Percentiles rank a stretch among this genome's conserved stretches.
phyloP scores from a whole-genome alignment of 2,797 vertebrate species.

The Myotis findleyi region DNA sequence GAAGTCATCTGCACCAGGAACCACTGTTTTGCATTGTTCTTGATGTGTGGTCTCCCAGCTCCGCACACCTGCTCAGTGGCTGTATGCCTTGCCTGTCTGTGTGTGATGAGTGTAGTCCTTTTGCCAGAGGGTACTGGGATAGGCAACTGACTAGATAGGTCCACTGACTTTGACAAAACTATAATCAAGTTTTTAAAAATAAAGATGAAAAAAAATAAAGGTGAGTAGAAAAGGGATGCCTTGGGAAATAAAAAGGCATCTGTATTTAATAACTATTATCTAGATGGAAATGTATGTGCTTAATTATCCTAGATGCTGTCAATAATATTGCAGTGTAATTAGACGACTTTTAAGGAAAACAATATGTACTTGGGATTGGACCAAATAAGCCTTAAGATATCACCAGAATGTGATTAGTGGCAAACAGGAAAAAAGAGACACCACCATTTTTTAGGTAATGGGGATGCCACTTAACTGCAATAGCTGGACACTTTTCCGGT shows the following conservation, averaged over 20 bases:
- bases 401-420: slow-evolving; percentile 18
- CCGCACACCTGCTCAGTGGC: neutral
- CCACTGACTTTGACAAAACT: neutral
- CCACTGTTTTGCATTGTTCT: slow-evolving; percentile 23
- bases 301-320: slow-evolving; percentile 15
- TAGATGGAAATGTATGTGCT: neutral
- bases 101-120: neutral
- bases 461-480: neutral
- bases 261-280: neutral
- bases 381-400: slow-evolving; percentile 63
- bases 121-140: slow-evolving; percentile 61
- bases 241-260: slow-evolving; percentile 16
- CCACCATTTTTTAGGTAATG: neutral
- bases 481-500: neutral
- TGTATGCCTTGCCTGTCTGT: neutral
- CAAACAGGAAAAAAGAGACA: neutral
- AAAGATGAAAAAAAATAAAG: neutral
- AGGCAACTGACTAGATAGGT: neutral
- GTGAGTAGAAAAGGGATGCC: slow-evolving; percentile 12
- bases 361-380: slow-evolving; percentile 66
- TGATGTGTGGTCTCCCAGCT: neutral
- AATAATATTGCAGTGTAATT: neutral
- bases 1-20: slow-evolving; percentile 38
- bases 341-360: slow-evolving; percentile 30
- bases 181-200: slow-evolving; percentile 24